Evolutionary conservation across 2,888 invertebrate species (phyloP), one percentile per base, ranked within the genome.

Genomic region (Tuberolachnus salignus): DNA sequence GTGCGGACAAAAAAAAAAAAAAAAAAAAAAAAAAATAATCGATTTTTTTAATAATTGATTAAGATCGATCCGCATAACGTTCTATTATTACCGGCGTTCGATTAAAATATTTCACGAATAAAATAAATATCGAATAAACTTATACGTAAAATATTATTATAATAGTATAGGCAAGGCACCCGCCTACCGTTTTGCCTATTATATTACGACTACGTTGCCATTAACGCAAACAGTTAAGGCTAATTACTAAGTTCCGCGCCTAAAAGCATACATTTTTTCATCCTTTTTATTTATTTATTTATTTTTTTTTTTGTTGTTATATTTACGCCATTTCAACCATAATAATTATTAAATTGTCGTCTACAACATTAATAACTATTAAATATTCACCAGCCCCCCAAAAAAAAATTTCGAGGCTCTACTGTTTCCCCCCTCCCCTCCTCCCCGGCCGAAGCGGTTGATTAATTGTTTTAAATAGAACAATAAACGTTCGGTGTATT

Each of bases 291-390:
- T n/a, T n/a, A n/a, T n/a, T n/a, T n/a, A n/a, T n/a, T n/a, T n/a
- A n/a, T n/a, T n/a, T n/a, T 10, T 26, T 64, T 14, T 21, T 46
- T 59, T 71, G 3, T 34, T 34, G 34, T 34, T 46, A 44, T 66
- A 16, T 46, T 3, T 61, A 59, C 59, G 59, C 49, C 59, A 26
- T 49, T 72, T 49, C n/a, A 23, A 72, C 46, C 59, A 59, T 59
- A 61, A 72, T 72, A 72, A 72, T 72, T 72, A 72, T 72, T 59
- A 72, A 61, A 59, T 72, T 72, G 59, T 72, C 59, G 71, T 72
- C 59, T 72, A 72, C 59, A 71, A 72, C 71, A 72, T 72, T 72
- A 72, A 72, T 72, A 72, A 72, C 46, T 72, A 72, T 72, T 72
- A 59, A 59, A 72, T 59, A 19, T 72, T 44, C 46, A 59, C 26